Evolutionary conservation across 1,140 invertebrate genomes (phyloP).

Genomic region (Meloidogyne chitwoodi): DNA sequence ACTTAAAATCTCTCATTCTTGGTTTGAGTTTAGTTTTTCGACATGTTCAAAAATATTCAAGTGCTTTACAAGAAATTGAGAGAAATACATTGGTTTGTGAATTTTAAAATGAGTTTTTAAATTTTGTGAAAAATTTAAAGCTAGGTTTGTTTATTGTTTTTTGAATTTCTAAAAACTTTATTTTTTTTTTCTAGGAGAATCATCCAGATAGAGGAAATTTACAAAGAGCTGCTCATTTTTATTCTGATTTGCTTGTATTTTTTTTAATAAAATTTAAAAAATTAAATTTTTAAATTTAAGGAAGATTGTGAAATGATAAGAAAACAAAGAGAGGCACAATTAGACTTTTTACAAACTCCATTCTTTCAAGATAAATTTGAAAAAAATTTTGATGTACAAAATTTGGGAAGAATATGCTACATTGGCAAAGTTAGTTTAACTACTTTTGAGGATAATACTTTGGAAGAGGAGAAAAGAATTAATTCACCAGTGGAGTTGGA

Average conservation of each 20-base stretch:
- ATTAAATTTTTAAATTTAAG: conserved; percentile 63
- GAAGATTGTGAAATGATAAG: conserved; percentile 76
- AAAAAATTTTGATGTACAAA: conserved; percentile 61
- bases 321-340: conserved; percentile 89
- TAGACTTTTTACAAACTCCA: conserved; percentile 84
- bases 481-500: conserved; percentile 41
- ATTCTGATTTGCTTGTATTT: conserved; percentile 86
- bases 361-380: conserved; percentile 69
- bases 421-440: conserved; percentile 71
- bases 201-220: conserved; percentile 92
- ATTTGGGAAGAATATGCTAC: conserved; percentile 63
- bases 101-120: no score
- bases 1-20: conserved; percentile 80
- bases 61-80: conserved; percentile 81
- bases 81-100: conserved; percentile 68
- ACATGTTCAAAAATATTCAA: conserved; percentile 85
- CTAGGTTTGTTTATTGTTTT: no score
- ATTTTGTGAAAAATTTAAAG: no score
- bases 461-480: background rate
- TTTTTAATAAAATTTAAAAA: conserved; percentile 16
- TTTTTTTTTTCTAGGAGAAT: conserved; percentile 68
- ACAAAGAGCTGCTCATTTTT: conserved; percentile 84
- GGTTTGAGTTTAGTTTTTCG: conserved; percentile 89
- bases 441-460: background rate
- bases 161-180: no score